Conservation (phyloP, 2,888 invertebrate genomes). For the Zygaena filipendulae region DNA sequence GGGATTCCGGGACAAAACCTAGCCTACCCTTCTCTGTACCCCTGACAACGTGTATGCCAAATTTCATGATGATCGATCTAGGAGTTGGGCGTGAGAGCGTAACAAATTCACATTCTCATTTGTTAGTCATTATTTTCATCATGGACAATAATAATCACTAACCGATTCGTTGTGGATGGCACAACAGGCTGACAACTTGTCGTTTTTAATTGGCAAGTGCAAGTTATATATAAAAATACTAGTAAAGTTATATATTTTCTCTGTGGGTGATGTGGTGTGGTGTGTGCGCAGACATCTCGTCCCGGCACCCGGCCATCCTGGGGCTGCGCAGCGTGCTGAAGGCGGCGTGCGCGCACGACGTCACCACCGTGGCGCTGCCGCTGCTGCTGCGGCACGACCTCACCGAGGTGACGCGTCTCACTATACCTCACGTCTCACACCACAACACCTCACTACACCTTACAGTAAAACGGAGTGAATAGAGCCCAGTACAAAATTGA, state of each 20-base stretch:
- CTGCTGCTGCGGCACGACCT: conserved; percentile 93
- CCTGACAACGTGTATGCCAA: too few species aligned
- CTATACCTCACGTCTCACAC: background rate
- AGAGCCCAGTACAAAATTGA: too few species aligned
- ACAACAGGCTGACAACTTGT: too few species aligned
- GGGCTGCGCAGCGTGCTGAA: conserved; percentile 95
- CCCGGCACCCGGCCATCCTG: conserved; percentile 93
- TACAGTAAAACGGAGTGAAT: background rate
- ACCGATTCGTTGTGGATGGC: too few species aligned
- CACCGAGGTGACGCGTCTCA: conserved; percentile 78
- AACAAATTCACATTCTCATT: background rate
- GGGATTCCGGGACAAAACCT: too few species aligned
- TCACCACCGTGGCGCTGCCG: conserved; percentile 93
- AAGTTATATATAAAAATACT: too few species aligned
- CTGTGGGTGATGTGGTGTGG: too few species aligned
- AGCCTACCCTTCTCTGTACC: background rate
- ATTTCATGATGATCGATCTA: too few species aligned
- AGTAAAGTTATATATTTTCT: too few species aligned
- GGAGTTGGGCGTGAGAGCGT: too few species aligned
- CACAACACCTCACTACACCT: background rate
- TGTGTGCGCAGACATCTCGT: conserved; percentile 81
- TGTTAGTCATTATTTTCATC: background rate
- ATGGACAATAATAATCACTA: too few species aligned
- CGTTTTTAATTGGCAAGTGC: too few species aligned
- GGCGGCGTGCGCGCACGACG: conserved; percentile 94